Evolutionary conservation across 1,140 invertebrate genomes (phyloP), one percentile per base, ranked within the genome.

Genomic region (Cecropterus lyciades): DNA sequence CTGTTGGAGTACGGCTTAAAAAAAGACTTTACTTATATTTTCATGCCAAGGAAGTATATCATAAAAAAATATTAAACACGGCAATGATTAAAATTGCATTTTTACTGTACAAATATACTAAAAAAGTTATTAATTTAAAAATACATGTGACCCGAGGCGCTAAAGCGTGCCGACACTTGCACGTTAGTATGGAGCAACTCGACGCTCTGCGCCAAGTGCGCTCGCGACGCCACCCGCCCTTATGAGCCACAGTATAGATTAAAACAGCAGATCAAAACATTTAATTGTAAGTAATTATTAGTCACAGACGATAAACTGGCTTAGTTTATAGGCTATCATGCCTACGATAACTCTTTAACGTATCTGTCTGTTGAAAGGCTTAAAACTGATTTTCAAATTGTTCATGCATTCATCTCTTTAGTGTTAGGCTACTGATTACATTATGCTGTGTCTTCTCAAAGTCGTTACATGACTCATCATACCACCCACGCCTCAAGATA

Each of bases 401-500:
- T 43, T 7, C 40, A 43, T 43, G 11, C 37, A 5, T 43, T 40
- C n/a, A 40, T 40, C 1, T 6, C 5, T 43, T 3, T 14, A 7
- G n/a, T 14, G 14, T 43, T 49, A 1, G 17, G 1, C 46, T 49
- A 30, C 24, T 51, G 24, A 0, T 51, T 14, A 30, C 3, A 14
- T 30, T 51, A 33, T 15, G 4, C 49, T 51, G 24, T 51, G 24
- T 4, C 10, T 14, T 9, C 1, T 13, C 13, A 13, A 51, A 30
- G 49, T 14, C 24, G 49, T n/a, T 51, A 15, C 30, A 20, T 63
- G 60, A 63, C 30, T 63, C 60, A 63, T 46, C n/a, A 37, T 46
- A 49, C 60, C 60, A 63, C 60, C 60, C 60, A 52, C 60, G 37
- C 49, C 3, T 24, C 11, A 63, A 20, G 37, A 51, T 33, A 33